phyloP scores from a whole-genome alignment of 2,888 invertebrate genomes.

The Drosophila prolongata region DNA sequence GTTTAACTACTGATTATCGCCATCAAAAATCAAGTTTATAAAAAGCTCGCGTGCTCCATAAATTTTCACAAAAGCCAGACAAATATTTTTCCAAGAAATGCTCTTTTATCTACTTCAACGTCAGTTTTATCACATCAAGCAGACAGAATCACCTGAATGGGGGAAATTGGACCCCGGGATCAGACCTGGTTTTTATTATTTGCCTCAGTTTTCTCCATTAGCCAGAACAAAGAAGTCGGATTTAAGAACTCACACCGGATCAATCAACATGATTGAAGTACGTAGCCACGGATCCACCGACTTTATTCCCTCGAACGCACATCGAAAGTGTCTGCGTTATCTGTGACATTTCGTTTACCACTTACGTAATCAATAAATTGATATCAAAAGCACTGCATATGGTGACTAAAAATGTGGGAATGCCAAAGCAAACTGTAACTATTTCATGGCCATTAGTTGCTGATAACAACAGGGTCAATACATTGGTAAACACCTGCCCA shows the following conservation, averaged over 20 bases:
- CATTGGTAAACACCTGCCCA: conserved; percentile 1
- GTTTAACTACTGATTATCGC: conserved; percentile 11
- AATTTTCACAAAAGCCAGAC: conserved; percentile 31
- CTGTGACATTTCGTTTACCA: conserved; percentile 12
- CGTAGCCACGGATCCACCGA: conserved; percentile 26
- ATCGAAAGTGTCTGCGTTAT: conserved; percentile 10
- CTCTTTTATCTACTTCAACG: conserved; percentile 50
- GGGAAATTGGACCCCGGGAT: conserved; percentile 7
- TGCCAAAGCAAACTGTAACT: conserved; percentile 9
- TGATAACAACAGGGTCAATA: conserved; percentile 45
- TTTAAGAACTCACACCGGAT: conserved; percentile 10
- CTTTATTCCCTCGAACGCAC: conserved; percentile 8
- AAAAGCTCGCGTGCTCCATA: conserved; percentile 38
- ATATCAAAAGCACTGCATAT: conserved; percentile 47
- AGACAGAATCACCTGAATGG: conserved; percentile 30
- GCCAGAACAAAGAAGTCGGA: conserved; percentile 10
- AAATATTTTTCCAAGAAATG: conserved; percentile 50
- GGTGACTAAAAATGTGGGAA: conserved; percentile 25
- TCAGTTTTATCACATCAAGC: conserved; percentile 37
- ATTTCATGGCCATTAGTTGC: conserved; percentile 33
- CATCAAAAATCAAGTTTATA: conserved; percentile 13
- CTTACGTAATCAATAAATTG: conserved; percentile 41
- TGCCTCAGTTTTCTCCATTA: conserved; percentile 36
- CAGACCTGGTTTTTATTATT: background rate
- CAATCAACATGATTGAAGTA: conserved; percentile 52